Evolutionary conservation across 2,113 vertebrate genomes (phyloP).

Genomic region (Xiphophorus hellerii): DNA sequence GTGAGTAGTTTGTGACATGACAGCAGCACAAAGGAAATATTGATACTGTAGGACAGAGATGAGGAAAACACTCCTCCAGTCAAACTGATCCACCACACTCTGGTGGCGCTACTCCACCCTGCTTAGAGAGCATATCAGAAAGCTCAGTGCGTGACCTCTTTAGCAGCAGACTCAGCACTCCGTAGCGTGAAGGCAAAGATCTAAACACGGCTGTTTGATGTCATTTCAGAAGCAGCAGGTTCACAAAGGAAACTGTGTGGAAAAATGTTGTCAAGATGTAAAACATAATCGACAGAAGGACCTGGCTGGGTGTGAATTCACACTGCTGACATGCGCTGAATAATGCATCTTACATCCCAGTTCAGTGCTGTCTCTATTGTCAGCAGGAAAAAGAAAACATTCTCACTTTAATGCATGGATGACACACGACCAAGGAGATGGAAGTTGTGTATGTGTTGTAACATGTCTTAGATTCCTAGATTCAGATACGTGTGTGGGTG

Average conservation of each 20-base stretch:
- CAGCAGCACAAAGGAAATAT: slow-evolving; percentile 1
- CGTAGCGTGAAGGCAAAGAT: slow-evolving; percentile 36
- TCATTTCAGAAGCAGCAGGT: slow-evolving; percentile 18
- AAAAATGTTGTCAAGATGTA: slow-evolving; percentile 4
- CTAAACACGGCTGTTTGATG: slow-evolving; percentile 58
- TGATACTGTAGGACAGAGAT: slow-evolving; percentile 1
- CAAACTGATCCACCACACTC: slow-evolving; percentile 8
- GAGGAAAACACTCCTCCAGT: not conserved
- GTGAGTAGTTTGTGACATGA: slow-evolving; percentile 21
- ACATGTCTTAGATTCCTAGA: not conserved
- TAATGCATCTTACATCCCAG: not conserved
- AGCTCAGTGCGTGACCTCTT: slow-evolving; percentile 18
- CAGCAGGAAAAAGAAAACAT: not conserved
- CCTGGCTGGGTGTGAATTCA: not conserved
- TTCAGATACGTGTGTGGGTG: slow-evolving; percentile 29
- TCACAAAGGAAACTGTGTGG: slow-evolving; percentile 10
- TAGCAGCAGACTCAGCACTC: slow-evolving; percentile 11
- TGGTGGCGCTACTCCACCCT: slow-evolving; percentile 4
- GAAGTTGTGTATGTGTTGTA: not conserved
- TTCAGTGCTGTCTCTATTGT: not conserved
- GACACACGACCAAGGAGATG: slow-evolving; percentile 2
- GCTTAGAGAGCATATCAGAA: slow-evolving; percentile 32
- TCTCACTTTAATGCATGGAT: not conserved
- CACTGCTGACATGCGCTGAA: not conserved
- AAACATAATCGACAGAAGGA: not conserved